A percentile compares a stretch with the other conserved stretches of the same genome.
Conservation (phyloP, 2,113 vertebrate genomes). For the Antigone vipio region DNA sequence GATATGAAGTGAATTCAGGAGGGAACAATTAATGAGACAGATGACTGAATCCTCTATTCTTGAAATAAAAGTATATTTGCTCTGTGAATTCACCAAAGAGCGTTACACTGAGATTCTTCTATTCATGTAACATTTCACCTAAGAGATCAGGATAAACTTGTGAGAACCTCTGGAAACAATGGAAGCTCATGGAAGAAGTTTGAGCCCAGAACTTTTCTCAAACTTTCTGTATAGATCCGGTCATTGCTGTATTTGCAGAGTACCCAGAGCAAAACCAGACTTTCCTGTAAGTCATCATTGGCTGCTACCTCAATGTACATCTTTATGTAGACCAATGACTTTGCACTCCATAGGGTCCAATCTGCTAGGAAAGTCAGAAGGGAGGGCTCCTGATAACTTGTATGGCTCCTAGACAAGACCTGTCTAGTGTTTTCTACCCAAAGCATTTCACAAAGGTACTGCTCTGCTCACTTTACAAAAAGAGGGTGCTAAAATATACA, state of each 20-base stretch:
- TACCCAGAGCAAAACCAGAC: background rate
- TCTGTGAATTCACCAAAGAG: background rate
- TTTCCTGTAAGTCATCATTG: background rate
- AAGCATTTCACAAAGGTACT: background rate
- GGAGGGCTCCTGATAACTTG: background rate
- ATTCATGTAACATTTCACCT: background rate
- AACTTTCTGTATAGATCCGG: background rate
- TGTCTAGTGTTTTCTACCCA: background rate
- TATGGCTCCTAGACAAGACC: background rate
- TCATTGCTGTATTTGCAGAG: background rate
- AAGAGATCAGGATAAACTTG: background rate
- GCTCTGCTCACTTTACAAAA: background rate
- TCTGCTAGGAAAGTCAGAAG: background rate
- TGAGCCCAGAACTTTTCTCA: background rate
- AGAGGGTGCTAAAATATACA: background rate
- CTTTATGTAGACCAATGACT: background rate
- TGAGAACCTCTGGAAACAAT: background rate
- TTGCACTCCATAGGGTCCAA: background rate
- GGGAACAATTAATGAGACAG: background rate
- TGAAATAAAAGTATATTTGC: background rate
- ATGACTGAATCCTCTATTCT: background rate
- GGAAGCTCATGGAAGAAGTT: background rate
- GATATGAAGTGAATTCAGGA: background rate
- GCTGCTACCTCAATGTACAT: background rate
- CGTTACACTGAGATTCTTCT: background rate